These are phyloP conservation scores for Chydorus sphaericus DNA, from an alignment of 2,888 invertebrate species.

Conservation along the genomic window DNA sequence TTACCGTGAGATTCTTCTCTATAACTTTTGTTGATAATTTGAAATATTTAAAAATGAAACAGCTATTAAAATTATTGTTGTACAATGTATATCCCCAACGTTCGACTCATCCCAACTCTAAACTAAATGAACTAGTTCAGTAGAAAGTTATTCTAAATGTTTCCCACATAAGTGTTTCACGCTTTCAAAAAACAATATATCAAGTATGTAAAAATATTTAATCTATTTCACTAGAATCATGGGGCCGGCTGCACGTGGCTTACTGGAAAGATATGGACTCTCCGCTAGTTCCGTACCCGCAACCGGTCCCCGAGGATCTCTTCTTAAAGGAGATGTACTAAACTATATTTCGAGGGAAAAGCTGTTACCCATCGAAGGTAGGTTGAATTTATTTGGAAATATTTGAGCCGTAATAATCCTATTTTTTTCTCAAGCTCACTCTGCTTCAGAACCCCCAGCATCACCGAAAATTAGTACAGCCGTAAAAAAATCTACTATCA, in stretches of 20 bases:
- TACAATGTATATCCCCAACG: no score
- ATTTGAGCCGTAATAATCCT: not conserved
- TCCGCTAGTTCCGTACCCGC: constrained; percentile 33
- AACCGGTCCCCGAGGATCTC: constrained; percentile 42
- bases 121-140: no score
- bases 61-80: no score
- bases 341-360: constrained; percentile 32
- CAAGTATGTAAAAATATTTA: no score
- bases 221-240: constrained; percentile 18
- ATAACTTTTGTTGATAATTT: no score
- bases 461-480: constrained; percentile 25
- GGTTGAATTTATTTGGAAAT: no score
- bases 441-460: not conserved
- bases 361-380: constrained; percentile 25
- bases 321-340: constrained; percentile 44
- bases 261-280: constrained; percentile 42
- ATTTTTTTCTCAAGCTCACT: not conserved
- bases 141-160: no score
- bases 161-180: no score
- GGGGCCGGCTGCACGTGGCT: constrained; percentile 45
- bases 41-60: no score
- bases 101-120: no score
- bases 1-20: no score
- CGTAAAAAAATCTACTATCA: constrained; percentile 11
- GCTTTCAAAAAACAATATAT: no score